Conservation (phyloP, 2,113 vertebrate genomes). For the Mungos mungo region DNA sequence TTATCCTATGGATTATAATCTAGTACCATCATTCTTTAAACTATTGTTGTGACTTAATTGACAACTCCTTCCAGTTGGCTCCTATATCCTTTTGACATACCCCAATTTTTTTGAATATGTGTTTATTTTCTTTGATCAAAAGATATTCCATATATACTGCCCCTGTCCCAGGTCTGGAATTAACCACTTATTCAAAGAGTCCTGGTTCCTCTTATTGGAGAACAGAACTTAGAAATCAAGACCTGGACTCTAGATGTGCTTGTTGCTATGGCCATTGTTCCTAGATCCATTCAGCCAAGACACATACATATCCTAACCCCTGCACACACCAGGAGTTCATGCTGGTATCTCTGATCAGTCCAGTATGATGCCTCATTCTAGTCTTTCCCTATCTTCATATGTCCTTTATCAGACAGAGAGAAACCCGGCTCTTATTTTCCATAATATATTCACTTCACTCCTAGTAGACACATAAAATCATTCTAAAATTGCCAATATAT, state of each 20-base stretch:
- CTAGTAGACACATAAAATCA: neutral
- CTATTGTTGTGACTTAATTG: neutral
- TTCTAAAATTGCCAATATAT: neutral
- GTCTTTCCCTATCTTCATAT: neutral
- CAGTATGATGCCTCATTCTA: neutral
- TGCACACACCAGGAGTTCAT: neutral
- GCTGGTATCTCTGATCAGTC: neutral
- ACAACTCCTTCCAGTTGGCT: neutral
- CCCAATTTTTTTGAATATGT: neutral
- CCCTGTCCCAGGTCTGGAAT: neutral
- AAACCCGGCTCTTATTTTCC: neutral
- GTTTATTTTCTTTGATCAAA: neutral
- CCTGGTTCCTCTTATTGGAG: neutral
- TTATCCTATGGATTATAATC: neutral
- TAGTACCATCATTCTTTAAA: neutral
- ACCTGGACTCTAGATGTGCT: neutral
- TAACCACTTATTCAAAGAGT: neutral
- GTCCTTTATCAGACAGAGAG: neutral
- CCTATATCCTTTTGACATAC: neutral
- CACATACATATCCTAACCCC: neutral
- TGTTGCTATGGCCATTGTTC: neutral
- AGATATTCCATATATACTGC: neutral
- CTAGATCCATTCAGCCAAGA: neutral
- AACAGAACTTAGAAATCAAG: neutral
- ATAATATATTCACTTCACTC: neutral